Evolutionary conservation across 2,113 vertebrate genomes (phyloP).

Genomic region (Puma concolor): DNA sequence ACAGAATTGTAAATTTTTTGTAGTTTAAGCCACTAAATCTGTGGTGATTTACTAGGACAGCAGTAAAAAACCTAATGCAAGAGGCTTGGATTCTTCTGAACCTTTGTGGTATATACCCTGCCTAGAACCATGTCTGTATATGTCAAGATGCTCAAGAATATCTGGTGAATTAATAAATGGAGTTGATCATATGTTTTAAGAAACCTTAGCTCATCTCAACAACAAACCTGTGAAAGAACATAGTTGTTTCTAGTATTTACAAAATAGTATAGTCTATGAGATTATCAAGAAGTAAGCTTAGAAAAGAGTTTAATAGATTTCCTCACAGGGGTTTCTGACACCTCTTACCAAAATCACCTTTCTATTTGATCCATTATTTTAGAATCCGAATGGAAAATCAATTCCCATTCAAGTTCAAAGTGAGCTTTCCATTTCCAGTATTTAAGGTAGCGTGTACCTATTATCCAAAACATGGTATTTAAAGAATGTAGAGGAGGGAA

Average conservation of each 20-base stretch:
- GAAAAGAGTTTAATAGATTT: not conserved
- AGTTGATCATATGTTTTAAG: not conserved
- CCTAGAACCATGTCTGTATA: not conserved
- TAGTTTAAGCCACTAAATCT: not conserved
- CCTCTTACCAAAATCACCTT: not conserved
- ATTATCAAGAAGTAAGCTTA: not conserved
- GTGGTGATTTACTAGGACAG: not conserved
- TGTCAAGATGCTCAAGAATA: not conserved
- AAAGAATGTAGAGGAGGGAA: not conserved
- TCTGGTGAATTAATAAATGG: not conserved
- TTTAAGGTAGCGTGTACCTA: not conserved
- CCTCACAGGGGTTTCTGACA: not conserved
- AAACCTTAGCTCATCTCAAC: not conserved
- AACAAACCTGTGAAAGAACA: not conserved
- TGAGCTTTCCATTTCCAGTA: not conserved
- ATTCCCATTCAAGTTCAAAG: constrained; percentile 36
- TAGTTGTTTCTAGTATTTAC: constrained; percentile 9
- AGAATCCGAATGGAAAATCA: constrained; percentile 50
- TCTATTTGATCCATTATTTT: not conserved
- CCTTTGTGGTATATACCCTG: not conserved
- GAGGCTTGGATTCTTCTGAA: not conserved
- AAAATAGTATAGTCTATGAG: not conserved
- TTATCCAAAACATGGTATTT: constrained; percentile 24
- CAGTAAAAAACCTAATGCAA: not conserved
- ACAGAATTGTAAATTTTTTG: not conserved